These are phyloP conservation scores for Nesoenas mayeri DNA, from an alignment of 2,113 vertebrate species.

Conservation along the genomic window DNA sequence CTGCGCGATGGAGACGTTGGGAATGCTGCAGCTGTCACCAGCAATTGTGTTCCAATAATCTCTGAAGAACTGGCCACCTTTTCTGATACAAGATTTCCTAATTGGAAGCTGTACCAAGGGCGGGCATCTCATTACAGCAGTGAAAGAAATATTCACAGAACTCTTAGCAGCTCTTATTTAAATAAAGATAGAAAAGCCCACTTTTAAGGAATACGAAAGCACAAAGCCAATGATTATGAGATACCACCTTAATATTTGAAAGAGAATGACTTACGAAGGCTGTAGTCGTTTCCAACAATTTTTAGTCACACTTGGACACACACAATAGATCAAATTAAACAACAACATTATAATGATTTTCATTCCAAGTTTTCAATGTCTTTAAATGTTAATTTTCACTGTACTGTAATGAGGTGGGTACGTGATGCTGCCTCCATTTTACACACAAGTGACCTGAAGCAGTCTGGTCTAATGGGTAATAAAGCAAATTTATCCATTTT, in stretches of 20 bases:
- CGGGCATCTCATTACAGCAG: neutral
- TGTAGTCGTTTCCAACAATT: neutral
- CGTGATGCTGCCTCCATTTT: neutral
- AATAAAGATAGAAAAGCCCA: neutral
- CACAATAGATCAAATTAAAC: neutral
- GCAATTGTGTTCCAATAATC: neutral
- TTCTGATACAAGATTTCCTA: neutral
- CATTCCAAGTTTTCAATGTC: neutral
- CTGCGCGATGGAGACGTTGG: rapidly evolving
- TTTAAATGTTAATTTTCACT: constrained; percentile 1
- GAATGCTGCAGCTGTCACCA: neutral
- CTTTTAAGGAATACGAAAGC: neutral
- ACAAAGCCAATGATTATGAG: neutral
- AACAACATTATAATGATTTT: neutral
- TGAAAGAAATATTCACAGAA: constrained; percentile 25
- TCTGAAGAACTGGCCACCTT: neutral
- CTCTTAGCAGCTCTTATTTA: neutral
- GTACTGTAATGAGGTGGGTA: neutral
- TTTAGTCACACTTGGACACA: neutral
- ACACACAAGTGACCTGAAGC: neutral
- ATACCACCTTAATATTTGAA: neutral
- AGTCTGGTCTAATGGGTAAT: neutral
- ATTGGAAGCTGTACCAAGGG: neutral
- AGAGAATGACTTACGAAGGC: neutral
- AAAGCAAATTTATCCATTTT: neutral